Conservation (phyloP, 2,888 invertebrate species). For the Dynastes hyllus region DNA sequence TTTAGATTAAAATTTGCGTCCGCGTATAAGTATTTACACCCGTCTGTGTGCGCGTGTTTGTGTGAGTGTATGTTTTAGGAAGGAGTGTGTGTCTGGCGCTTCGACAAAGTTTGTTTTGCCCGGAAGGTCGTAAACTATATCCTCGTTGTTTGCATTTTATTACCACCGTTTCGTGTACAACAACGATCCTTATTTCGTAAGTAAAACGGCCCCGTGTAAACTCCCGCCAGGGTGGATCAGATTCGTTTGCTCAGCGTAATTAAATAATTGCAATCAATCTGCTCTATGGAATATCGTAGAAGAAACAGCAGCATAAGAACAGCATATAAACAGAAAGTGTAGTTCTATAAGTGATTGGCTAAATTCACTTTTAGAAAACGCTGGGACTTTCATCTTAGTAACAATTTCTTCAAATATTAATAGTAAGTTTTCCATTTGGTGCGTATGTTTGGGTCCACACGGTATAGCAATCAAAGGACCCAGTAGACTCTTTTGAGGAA, state of each 20-base stretch:
- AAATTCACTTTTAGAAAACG: no score
- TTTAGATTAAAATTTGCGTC: constrained; percentile 41
- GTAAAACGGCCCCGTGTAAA: constrained; percentile 23
- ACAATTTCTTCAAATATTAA: no score
- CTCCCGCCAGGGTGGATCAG: constrained; percentile 3
- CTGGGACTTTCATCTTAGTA: no score
- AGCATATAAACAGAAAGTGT: no score
- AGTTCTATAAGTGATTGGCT: no score
- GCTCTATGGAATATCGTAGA: background rate
- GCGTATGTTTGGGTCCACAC: no score
- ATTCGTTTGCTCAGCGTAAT: constrained; percentile 29
- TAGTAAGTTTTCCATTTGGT: no score
- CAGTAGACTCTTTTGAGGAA: no score
- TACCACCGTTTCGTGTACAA: constrained; percentile 44
- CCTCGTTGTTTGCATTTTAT: constrained; percentile 51
- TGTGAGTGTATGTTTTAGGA: background rate
- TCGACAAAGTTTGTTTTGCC: constrained; percentile 37
- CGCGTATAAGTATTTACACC: background rate
- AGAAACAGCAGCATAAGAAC: background rate
- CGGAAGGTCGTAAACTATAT: constrained; percentile 50
- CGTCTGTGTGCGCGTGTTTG: constrained; percentile 12
- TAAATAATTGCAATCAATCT: constrained; percentile 42
- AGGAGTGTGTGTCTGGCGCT: background rate
- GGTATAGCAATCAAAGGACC: no score
- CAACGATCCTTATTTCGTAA: constrained; percentile 28